These are phyloP conservation scores for Lochmaea capreae DNA, from an alignment of 2,888 invertebrate genomes.

Conservation along the genomic window DNA sequence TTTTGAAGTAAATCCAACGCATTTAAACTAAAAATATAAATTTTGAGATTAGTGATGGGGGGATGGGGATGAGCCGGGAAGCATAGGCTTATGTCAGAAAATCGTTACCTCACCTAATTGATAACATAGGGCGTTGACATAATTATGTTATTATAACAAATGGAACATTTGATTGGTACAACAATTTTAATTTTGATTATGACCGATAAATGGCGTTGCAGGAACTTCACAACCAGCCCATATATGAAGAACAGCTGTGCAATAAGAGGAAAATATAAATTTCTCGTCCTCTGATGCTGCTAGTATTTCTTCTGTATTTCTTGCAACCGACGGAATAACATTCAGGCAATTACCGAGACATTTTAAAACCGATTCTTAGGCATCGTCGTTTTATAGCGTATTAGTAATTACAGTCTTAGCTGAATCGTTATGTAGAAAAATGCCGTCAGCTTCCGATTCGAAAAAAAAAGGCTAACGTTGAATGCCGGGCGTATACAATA, in stretches of 20 bases:
- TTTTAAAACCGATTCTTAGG: constrained; percentile 16
- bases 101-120: too few relatives aligned
- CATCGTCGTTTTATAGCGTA: constrained; percentile 9
- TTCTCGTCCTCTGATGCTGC: background rate
- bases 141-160: too few relatives aligned
- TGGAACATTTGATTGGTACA: too few relatives aligned
- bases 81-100: too few relatives aligned
- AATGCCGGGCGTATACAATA: constrained; percentile 39
- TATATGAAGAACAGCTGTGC: background rate
- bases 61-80: too few relatives aligned
- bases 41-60: too few relatives aligned
- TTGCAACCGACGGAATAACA: background rate
- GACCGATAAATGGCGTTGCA: too few relatives aligned
- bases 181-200: too few relatives aligned
- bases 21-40: too few relatives aligned
- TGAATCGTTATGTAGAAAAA: constrained; percentile 41
- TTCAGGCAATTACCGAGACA: constrained; percentile 13
- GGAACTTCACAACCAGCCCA: too few relatives aligned
- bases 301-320: constrained; percentile 2
- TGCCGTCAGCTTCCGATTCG: constrained; percentile 41
- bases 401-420: constrained; percentile 33
- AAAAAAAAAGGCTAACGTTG: constrained; percentile 34
- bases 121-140: too few relatives aligned
- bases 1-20: too few relatives aligned
- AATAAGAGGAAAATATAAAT: constrained; percentile 1